These are phyloP conservation scores for Pitta sordida DNA, from an alignment of 2,113 vertebrate genomes.

Conservation along the genomic window DNA sequence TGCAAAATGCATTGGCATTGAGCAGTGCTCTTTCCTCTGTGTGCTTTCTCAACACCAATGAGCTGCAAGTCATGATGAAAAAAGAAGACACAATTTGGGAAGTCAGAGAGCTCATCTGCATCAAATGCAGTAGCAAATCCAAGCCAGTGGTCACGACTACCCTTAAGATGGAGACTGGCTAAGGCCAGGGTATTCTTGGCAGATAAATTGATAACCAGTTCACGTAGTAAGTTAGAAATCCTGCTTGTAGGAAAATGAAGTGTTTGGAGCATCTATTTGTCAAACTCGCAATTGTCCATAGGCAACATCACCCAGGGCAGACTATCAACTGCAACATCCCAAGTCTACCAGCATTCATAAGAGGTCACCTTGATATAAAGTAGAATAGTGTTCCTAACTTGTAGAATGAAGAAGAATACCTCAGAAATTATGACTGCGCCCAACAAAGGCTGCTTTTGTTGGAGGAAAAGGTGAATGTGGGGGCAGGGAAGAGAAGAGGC, in stretches of 20 bases:
- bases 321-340: not conserved
- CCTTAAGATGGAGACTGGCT: not conserved
- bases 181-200: not conserved
- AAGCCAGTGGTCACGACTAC: not conserved
- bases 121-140: not conserved
- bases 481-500: conserved; percentile 50
- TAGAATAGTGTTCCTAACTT: conserved; percentile 11
- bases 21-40: not conserved
- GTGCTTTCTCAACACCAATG: not conserved
- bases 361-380: conserved; percentile 12
- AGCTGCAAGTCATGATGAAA: not conserved
- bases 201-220: not conserved
- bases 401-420: conserved; percentile 19
- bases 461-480: conserved; percentile 25
- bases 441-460: conserved; percentile 77
- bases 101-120: not conserved
- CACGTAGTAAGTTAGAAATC: not conserved
- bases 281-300: not conserved
- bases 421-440: conserved; percentile 12
- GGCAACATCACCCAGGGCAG: not conserved
- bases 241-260: not conserved
- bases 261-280: not conserved
- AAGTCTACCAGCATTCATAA: not conserved
- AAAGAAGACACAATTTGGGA: not conserved
- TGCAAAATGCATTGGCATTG: not conserved